Conservation (phyloP, 2,113 vertebrate genomes). For the Pongo abelii region DNA sequence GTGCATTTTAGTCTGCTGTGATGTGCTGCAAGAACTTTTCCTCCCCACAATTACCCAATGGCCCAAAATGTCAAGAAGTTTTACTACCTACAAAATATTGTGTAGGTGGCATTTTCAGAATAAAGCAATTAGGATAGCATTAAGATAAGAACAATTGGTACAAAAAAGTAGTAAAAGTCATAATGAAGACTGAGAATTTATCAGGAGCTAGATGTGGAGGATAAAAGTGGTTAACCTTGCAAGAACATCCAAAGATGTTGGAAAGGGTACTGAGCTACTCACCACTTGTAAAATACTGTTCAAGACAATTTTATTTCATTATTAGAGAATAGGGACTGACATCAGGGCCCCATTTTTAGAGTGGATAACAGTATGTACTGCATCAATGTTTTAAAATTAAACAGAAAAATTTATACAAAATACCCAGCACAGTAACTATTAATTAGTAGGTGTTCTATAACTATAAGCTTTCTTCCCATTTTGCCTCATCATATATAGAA, state of each 20-base stretch:
- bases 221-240: neutral
- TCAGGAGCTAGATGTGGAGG: neutral
- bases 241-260: neutral
- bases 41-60: neutral
- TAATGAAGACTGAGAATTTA: neutral
- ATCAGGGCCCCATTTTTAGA: neutral
- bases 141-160: neutral
- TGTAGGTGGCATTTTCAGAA: neutral
- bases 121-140: neutral
- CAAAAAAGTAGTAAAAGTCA: neutral
- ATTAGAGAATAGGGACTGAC: neutral
- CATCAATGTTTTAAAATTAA: neutral
- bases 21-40: neutral
- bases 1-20: neutral
- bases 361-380: neutral
- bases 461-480: neutral
- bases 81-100: neutral
- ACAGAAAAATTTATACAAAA: neutral
- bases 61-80: neutral
- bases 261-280: neutral
- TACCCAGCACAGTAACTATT: neutral
- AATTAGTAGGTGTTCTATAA: neutral
- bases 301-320: neutral
- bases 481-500: neutral
- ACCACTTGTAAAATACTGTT: neutral